A percentile compares a stretch with the other conserved stretches of the same genome.
These are phyloP conservation scores for Eledona agricola DNA, from an alignment of 2,888 invertebrate genomes.

Conservation along the genomic window DNA sequence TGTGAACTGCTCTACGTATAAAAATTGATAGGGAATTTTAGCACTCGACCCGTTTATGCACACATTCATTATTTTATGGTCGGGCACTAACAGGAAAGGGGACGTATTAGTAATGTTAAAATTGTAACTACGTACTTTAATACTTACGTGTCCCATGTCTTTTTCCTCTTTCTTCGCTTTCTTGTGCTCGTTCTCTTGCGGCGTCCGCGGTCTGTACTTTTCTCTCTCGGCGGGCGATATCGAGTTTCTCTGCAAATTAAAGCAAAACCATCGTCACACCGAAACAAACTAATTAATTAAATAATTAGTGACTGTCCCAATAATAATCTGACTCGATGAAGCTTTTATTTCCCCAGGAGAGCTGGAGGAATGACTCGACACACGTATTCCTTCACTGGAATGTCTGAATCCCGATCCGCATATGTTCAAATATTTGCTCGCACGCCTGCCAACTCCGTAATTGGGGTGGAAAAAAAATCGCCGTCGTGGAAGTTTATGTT, in stretches of 20 bases:
- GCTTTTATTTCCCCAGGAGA: conserved; percentile 62
- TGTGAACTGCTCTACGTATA: conserved; percentile 48
- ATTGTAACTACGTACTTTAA: conserved; percentile 54
- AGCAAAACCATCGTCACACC: conserved; percentile 30
- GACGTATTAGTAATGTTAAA: conserved; percentile 36
- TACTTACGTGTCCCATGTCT: conserved; percentile 81
- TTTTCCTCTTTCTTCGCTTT: conserved; percentile 88
- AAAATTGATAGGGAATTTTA: conserved; percentile 4
- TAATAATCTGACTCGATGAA: conserved; percentile 62
- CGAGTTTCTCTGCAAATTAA: conserved; percentile 76
- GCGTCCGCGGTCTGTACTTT: conserved; percentile 84
- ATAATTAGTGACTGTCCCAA: conserved; percentile 47
- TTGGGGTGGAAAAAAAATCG: no score
- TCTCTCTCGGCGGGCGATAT: conserved; percentile 84
- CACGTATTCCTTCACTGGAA: conserved; percentile 59
- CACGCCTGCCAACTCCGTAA: conserved; percentile 29
- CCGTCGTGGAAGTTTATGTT: conserved; percentile 31
- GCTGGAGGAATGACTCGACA: conserved; percentile 58
- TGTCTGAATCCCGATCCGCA: conserved; percentile 48
- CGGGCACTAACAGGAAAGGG: no score
- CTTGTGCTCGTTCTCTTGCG: conserved; percentile 75
- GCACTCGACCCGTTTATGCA: conserved; percentile 1
- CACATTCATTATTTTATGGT: no score
- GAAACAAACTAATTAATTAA: conserved; percentile 37
- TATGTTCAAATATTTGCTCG: conserved; percentile 38